Base-by-base conservation (phyloP, 2,888 invertebrate species). In the Temnothorax ravouxi region DNA sequence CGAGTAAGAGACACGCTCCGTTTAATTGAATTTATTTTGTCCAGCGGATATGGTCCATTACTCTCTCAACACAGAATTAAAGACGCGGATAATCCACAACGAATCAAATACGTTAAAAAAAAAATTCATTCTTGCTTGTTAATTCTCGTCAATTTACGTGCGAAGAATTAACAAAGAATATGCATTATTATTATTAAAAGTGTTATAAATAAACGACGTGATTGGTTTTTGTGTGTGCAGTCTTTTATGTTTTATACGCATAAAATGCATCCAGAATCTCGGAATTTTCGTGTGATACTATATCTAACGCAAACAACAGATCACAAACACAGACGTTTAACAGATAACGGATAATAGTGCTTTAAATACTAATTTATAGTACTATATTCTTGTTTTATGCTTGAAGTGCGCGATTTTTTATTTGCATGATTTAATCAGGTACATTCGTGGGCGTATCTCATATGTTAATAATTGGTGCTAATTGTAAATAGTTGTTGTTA, bases 251-350 rank as follows among this genome's bases (percentile, higher is more conserved):
- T 25, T 44, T 67, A 54, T 56, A 6, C 9, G 21, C 4, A 3
- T 8, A 54, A 66, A n/a, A 41, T 41, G 41, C 8, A 75, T 34
- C 1, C 52, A 47, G 54, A 34, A 9, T n/a, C n/a, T 62, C 38
- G 11, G 0, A 76, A 52, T 9, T 21, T 3, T 54, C 0, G 0
- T 41, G n/a, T 41, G 66, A 75, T 75, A 59, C 15, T 44, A 21
- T 75, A 76, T 76, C 62, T 76, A 52, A 50, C 38, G 52, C 64
- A 77, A 77, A 77, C 44, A 76, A 3, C 25, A 61, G 72, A 72
- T 50, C 4, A 25, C 41, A 81, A 72, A 50, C 50, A 72, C 50
- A 52, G 41, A 64, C 47, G 9, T 41, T 66, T 29, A 44, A 25
- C 25, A 41, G 54, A 66, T 54, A 64, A 76, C 82, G 13, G 8